Percentiles rank a stretch among this genome's conserved stretches.
phyloP scores from a whole-genome alignment of 2,888 invertebrate genomes.

The Corbicula japonica region DNA sequence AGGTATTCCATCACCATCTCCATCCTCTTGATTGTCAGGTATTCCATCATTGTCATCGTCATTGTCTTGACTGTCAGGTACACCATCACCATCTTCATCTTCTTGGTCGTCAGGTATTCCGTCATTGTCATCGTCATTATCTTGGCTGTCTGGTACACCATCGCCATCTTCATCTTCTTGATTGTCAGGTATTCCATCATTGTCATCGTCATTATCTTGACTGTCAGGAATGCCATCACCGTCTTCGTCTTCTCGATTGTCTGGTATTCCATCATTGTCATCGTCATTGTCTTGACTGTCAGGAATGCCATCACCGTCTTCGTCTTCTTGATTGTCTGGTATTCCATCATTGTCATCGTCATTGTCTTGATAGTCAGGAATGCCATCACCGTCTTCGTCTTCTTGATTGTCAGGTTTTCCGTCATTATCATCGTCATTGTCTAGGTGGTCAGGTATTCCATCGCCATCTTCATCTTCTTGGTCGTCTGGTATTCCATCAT shows the following conservation, averaged over 20 bases:
- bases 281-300: conserved; percentile 76
- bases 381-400: conserved; percentile 80
- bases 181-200: conserved; percentile 77
- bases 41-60: conserved; percentile 82
- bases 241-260: conserved; percentile 76
- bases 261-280: conserved; percentile 79
- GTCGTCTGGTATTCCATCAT: conserved; percentile 83
- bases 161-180: conserved; percentile 76
- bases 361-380: conserved; percentile 72
- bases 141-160: conserved; percentile 81
- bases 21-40: conserved; percentile 70
- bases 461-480: conserved; percentile 73
- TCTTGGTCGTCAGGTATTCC: conserved; percentile 80
- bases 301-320: conserved; percentile 78
- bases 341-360: conserved; percentile 81
- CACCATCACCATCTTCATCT: conserved; percentile 77
- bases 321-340: conserved; percentile 54
- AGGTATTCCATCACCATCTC: conserved; percentile 78
- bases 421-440: conserved; percentile 78
- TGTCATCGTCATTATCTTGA: conserved; percentile 74
- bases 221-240: conserved; percentile 79
- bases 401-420: conserved; percentile 78
- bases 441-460: conserved; percentile 60
- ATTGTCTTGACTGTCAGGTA: conserved; percentile 73
- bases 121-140: conserved; percentile 78